These are phyloP conservation scores for Protomyctophum bolini DNA, from an alignment of 2,113 vertebrate genomes.

Conservation along the genomic window DNA sequence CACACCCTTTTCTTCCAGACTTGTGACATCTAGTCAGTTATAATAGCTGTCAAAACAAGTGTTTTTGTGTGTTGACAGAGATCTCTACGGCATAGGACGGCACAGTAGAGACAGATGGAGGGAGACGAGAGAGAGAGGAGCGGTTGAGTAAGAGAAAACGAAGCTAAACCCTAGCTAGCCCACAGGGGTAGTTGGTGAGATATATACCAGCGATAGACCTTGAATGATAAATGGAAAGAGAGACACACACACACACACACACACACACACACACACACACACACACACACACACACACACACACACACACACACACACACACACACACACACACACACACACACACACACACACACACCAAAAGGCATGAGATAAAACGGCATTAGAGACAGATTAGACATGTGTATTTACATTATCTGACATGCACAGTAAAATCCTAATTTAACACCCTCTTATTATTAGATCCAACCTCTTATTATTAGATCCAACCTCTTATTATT, in stretches of 20 bases:
- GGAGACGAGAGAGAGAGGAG: not conserved
- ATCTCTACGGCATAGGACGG: conserved; percentile 30
- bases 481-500: too few relatives aligned
- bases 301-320: not conserved
- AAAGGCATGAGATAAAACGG: not conserved
- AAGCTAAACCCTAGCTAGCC: not conserved
- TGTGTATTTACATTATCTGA: not conserved
- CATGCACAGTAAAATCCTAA: too few relatives aligned
- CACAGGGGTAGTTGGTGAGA: too few relatives aligned
- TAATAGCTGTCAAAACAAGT: conserved; percentile 71
- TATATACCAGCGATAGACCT: too few relatives aligned
- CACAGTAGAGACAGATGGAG: conserved; percentile 40
- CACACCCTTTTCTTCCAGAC: conserved; percentile 45
- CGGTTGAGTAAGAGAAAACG: not conserved
- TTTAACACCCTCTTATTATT: too few relatives aligned
- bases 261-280: not conserved
- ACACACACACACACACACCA: not conserved
- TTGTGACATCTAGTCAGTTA: conserved; percentile 65
- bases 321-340: not conserved
- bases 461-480: too few relatives aligned
- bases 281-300: not conserved
- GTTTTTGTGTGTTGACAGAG: conserved; percentile 50
- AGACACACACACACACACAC: not conserved
- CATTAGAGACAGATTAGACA: not conserved
- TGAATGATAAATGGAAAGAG: conserved; percentile 1